phyloP scores from a whole-genome alignment of 2,797 vertebrate species.

The Orientallactaga sibirica region DNA sequence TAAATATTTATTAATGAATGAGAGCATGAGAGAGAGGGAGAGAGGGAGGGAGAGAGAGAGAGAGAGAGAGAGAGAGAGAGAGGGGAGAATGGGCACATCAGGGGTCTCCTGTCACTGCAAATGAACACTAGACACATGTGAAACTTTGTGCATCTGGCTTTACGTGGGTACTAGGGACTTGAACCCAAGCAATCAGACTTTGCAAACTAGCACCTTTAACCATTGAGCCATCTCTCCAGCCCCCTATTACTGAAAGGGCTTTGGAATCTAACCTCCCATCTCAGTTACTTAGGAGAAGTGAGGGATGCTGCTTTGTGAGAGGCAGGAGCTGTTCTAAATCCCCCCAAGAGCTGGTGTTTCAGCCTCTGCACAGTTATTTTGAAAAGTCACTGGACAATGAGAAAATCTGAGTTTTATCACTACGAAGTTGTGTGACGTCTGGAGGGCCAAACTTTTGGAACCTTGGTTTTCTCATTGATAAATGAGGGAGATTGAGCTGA shows the following conservation, averaged over 20 bases:
- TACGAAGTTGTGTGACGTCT: slow-evolving; percentile 16
- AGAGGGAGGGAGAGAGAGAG: too few species aligned
- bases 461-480: slow-evolving; percentile 30
- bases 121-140: too few species aligned
- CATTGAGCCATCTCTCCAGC: too few species aligned
- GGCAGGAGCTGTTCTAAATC: slow-evolving; percentile 28
- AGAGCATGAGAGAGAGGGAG: too few species aligned
- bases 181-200: too few species aligned
- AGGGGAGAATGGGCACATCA: too few species aligned
- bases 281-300: neutral
- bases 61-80: too few species aligned
- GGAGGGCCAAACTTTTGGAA: slow-evolving; percentile 40
- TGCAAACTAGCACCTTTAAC: too few species aligned
- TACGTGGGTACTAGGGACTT: too few species aligned
- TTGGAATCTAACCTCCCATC: neutral
- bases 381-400: neutral
- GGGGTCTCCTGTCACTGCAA: too few species aligned
- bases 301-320: slow-evolving; percentile 40
- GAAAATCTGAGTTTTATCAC: slow-evolving; percentile 47
- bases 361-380: slow-evolving; percentile 14
- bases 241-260: neutral
- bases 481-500: slow-evolving; percentile 26
- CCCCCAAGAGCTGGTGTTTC: neutral
- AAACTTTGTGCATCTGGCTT: too few species aligned
- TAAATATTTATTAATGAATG: too few species aligned